phyloP scores from a whole-genome alignment of 2,888 invertebrate species.

The Nomada flava region DNA sequence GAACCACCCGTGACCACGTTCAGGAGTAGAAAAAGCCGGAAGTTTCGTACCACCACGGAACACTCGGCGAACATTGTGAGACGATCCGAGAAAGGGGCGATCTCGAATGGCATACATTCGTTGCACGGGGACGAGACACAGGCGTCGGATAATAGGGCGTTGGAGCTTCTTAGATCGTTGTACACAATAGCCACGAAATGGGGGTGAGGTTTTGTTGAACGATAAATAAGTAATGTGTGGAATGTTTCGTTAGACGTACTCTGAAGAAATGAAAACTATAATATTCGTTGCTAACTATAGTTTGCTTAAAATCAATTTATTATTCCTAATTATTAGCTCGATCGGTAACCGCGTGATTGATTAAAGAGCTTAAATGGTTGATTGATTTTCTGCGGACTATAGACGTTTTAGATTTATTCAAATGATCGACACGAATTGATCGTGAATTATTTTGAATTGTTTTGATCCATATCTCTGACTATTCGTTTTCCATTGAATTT shows the following conservation, averaged over 20 bases:
- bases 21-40: constrained; percentile 77
- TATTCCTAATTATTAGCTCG: background rate
- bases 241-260: constrained; percentile 20
- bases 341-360: background rate
- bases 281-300: background rate
- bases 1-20: constrained; percentile 78
- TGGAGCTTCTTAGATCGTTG: constrained; percentile 92
- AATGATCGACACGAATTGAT: background rate
- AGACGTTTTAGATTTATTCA: background rate
- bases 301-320: background rate
- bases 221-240: constrained; percentile 8
- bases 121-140: constrained; percentile 80
- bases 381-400: background rate
- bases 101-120: constrained; percentile 79
- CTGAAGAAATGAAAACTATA: background rate
- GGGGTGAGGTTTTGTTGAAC: constrained; percentile 85
- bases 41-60: constrained; percentile 79
- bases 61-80: constrained; percentile 75
- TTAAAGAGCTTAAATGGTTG: background rate
- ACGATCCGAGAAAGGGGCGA: constrained; percentile 77
- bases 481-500: background rate
- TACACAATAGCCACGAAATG: constrained; percentile 94
- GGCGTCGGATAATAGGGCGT: constrained; percentile 90
- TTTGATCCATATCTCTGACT: background rate
- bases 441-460: background rate